These are phyloP conservation scores for Palythoa heliodiscus DNA, from an alignment of 92 coral and sea anemone genomes.

Conservation along the genomic window DNA sequence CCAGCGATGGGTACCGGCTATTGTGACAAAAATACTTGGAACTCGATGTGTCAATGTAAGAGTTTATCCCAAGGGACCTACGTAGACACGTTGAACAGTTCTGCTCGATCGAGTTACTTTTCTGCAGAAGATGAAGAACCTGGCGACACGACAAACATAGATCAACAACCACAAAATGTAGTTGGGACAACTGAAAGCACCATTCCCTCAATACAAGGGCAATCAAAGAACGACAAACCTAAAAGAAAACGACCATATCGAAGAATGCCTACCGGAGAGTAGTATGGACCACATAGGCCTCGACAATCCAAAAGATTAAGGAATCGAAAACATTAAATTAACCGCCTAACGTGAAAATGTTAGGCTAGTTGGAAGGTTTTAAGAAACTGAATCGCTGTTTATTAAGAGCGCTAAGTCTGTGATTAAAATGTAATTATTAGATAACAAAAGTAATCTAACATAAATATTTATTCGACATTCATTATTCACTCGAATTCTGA, in stretches of 20 bases:
- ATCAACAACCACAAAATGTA: constrained; percentile 31
- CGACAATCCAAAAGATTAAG: not conserved
- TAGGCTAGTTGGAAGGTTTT: constrained; percentile 19
- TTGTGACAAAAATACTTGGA: constrained; percentile 27
- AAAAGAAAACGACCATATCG: constrained; percentile 3
- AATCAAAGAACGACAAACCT: not conserved
- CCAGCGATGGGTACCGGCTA: constrained; percentile 41
- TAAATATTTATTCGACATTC: too few species aligned
- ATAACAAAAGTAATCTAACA: too few species aligned
- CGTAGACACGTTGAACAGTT: constrained; percentile 42
- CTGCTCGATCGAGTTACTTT: constrained; percentile 32
- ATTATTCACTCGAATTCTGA: too few species aligned
- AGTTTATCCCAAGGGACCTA: constrained; percentile 36
- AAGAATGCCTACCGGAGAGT: not conserved
- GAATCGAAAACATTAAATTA: not conserved
- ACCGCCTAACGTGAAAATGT: not conserved
- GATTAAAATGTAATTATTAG: too few species aligned
- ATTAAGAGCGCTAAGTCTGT: not conserved
- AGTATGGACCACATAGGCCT: constrained; percentile 8
- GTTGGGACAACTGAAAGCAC: constrained; percentile 5
- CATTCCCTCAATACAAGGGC: not conserved
- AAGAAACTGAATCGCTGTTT: not conserved
- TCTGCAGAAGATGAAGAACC: constrained; percentile 34
- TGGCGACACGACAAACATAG: constrained; percentile 35
- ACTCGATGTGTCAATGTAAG: constrained; percentile 41